These are phyloP conservation scores for Lota lota DNA, from an alignment of 2,113 vertebrate genomes.

Conservation along the genomic window DNA sequence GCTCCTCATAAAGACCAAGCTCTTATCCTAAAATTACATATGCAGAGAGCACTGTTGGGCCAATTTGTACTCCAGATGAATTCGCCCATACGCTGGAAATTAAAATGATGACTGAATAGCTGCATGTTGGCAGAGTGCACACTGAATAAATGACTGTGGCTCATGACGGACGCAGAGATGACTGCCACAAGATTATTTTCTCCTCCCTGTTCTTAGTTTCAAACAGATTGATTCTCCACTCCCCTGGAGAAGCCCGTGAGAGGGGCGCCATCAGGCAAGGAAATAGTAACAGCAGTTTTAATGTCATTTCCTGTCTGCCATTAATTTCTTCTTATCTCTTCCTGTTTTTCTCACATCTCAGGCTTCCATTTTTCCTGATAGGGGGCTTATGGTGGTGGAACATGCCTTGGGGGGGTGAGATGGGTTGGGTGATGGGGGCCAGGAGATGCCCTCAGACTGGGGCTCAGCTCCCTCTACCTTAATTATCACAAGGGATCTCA, in stretches of 20 bases:
- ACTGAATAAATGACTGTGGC: background rate
- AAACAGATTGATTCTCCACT: background rate
- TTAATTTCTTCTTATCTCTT: too few species aligned
- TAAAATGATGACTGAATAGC: background rate
- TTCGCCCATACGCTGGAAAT: constrained; percentile 7
- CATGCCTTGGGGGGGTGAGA: background rate
- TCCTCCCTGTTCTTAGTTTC: background rate
- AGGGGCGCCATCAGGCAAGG: background rate
- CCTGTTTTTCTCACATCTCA: too few species aligned
- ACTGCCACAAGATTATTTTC: background rate
- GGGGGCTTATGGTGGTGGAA: too few species aligned
- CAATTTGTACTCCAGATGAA: constrained; percentile 3
- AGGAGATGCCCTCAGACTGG: background rate
- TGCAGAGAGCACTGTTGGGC: constrained; percentile 1
- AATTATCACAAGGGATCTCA: constrained; percentile 10
- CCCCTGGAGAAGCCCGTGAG: background rate
- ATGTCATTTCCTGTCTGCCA: too few species aligned
- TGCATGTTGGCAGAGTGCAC: background rate
- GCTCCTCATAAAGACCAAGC: constrained; percentile 14
- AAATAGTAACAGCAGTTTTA: background rate
- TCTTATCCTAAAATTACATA: constrained; percentile 13
- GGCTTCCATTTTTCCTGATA: too few species aligned
- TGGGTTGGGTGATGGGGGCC: background rate
- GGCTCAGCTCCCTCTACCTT: background rate
- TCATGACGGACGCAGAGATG: background rate